These are phyloP conservation scores for Struthio camelus DNA, from an alignment of 2,113 vertebrate species.

Conservation along the genomic window DNA sequence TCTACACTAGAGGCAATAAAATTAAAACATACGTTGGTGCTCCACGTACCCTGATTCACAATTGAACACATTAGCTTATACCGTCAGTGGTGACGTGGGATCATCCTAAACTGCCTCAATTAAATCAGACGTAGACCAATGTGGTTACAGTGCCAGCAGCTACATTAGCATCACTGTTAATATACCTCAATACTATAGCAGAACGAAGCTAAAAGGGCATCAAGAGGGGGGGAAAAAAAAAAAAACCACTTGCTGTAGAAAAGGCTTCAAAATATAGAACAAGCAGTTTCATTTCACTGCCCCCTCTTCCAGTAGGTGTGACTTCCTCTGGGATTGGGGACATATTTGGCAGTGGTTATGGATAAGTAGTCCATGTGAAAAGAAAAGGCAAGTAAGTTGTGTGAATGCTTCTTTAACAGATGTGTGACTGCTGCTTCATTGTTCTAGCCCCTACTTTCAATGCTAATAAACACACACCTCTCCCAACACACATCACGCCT, in stretches of 20 bases:
- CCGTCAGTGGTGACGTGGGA: neutral
- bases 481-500: conserved; percentile 28
- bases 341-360: neutral
- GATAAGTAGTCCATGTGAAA: neutral
- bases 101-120: neutral
- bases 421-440: neutral
- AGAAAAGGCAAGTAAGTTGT: neutral
- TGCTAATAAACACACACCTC: conserved; percentile 2
- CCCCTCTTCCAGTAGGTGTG: neutral
- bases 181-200: neutral
- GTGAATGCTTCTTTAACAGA: neutral
- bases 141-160: neutral
- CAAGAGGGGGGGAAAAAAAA: neutral
- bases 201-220: neutral
- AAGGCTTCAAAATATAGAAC: neutral
- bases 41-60: neutral
- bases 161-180: neutral
- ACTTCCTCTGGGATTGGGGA: neutral
- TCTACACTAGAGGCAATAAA: neutral
- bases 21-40: neutral
- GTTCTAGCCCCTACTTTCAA: neutral
- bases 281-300: neutral
- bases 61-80: neutral
- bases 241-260: neutral
- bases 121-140: neutral